Base-by-base conservation (phyloP, 1,140 invertebrate genomes). In the Lineus longissimus region DNA sequence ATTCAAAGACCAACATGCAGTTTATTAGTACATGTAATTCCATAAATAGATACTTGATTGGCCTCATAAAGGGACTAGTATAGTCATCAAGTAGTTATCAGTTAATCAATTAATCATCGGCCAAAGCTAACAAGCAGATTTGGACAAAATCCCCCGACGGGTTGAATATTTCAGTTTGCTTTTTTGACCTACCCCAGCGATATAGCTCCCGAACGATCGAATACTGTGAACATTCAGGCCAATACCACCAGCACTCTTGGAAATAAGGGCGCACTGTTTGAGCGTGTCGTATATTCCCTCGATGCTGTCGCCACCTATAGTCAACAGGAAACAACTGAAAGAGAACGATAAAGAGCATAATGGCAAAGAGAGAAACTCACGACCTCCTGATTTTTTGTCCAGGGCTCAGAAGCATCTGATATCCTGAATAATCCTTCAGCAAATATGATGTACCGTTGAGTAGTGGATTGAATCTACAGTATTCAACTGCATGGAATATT, bases 171-270 rank as follows among this genome's bases (percentile, higher is more conserved):
- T 51, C n/a, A 23, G 6, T 51, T 4, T 7, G 4, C n/a, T 23
- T n/a, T 23, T 6, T 45, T 29, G 27, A 68, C 76, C 73, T 73
- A 83, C 83, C 30, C 96, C 95, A 66, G 89, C 90, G 74, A 99
- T 98, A 55, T 90, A 90, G 27, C 90, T 91, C 7, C 95, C 96
- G 72, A 88, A 91, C 0, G 94, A 90, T 73, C 97, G 85, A 71
- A 99, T 98, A 75, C 92, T 95, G 79, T 99, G 97, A 0, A 98
- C 88, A 84, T 97, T 97, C 0, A 99, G 76, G 0, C 97, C 97
- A 79, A 99, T 97, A 19, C 97, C 97, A 60, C 97, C 97, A 40
- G 95, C 96, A 58, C 89, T 93, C 82, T 99, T 99, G 0, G 95
- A 97, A 45, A 99, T 97, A 11, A 97, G 82, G 1, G 96, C 95